Conservation (phyloP, 2,797 vertebrate species). For the Staurois parvus region DNA sequence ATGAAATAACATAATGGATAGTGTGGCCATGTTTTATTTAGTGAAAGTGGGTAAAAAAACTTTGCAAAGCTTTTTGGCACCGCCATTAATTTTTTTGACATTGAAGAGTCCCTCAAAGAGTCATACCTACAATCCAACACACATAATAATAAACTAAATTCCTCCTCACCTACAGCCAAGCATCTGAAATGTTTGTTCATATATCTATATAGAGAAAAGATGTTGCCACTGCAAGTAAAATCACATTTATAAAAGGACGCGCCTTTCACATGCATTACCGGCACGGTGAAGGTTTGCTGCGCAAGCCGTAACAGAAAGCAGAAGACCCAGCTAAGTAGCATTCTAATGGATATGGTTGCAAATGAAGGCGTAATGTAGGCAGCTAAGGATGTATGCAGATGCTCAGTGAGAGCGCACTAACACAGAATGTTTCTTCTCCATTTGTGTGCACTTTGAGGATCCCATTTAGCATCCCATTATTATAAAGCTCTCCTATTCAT, state of each 20-base stretch:
- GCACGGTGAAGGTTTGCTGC: slow-evolving; percentile 16
- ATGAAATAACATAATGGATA: too few species aligned
- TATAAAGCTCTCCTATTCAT: slow-evolving; percentile 35
- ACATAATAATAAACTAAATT: not conserved
- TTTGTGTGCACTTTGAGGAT: slow-evolving; percentile 42
- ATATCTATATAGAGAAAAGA: slow-evolving; percentile 8
- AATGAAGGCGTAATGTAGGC: slow-evolving; percentile 41
- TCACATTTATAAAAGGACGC: slow-evolving; percentile 31
- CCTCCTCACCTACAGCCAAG: not conserved
- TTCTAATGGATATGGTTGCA: slow-evolving; percentile 51
- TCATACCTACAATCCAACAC: not conserved
- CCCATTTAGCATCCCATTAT: slow-evolving; percentile 51
- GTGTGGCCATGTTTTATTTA: not conserved
- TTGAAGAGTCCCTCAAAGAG: not conserved
- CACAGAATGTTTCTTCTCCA: slow-evolving; percentile 42
- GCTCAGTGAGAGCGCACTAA: slow-evolving; percentile 36
- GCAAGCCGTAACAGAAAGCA: slow-evolving; percentile 43
- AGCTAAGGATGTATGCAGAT: slow-evolving; percentile 42
- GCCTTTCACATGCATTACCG: slow-evolving; percentile 25
- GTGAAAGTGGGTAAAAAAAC: not conserved
- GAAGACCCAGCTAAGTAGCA: slow-evolving; percentile 24
- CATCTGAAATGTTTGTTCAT: not conserved
- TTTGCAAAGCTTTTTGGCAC: not conserved
- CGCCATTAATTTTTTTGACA: not conserved
- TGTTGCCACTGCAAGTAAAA: not conserved